Evolutionary conservation across 2,888 invertebrate genomes (phyloP).

Genomic region (Herminia tarsipennalis): DNA sequence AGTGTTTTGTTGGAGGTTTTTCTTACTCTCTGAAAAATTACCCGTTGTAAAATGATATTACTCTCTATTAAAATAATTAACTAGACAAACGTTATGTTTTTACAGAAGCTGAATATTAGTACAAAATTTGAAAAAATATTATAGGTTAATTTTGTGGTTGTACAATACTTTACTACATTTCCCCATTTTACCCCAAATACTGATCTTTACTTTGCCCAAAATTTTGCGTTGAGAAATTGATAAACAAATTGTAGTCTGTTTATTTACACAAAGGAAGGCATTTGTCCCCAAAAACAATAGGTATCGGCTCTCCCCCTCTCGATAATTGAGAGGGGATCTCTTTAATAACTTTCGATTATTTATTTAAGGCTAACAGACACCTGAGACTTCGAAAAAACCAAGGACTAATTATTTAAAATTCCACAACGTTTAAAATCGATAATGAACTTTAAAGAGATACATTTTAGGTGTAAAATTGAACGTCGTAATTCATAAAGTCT

Average conservation of each 20-base stretch:
- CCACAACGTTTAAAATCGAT: slow-evolving; percentile 22
- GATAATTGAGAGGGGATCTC: slow-evolving; percentile 70
- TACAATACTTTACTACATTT: not conserved
- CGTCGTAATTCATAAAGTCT: slow-evolving; percentile 2
- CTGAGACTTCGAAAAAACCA: slow-evolving; percentile 69
- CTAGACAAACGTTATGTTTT: too few species aligned
- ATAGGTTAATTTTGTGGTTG: not conserved
- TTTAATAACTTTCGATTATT: slow-evolving; percentile 78
- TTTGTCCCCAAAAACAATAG: slow-evolving; percentile 56
- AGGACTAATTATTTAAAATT: slow-evolving; percentile 59
- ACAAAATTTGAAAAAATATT: too few species aligned
- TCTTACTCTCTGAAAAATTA: too few species aligned
- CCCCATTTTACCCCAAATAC: not conserved
- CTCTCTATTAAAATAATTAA: too few species aligned
- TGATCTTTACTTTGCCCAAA: slow-evolving; percentile 11
- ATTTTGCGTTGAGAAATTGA: slow-evolving; percentile 24
- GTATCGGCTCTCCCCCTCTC: slow-evolving; percentile 46
- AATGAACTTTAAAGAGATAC: slow-evolving; percentile 28
- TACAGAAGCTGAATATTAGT: too few species aligned
- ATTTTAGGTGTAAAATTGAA: slow-evolving; percentile 31
- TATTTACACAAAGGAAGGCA: slow-evolving; percentile 46
- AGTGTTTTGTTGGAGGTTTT: too few species aligned
- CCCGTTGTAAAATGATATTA: too few species aligned
- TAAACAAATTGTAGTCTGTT: slow-evolving; percentile 39
- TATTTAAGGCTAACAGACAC: slow-evolving; percentile 77